Conservation (phyloP, 2,113 vertebrate species). For the Xiphophorus hellerii region DNA sequence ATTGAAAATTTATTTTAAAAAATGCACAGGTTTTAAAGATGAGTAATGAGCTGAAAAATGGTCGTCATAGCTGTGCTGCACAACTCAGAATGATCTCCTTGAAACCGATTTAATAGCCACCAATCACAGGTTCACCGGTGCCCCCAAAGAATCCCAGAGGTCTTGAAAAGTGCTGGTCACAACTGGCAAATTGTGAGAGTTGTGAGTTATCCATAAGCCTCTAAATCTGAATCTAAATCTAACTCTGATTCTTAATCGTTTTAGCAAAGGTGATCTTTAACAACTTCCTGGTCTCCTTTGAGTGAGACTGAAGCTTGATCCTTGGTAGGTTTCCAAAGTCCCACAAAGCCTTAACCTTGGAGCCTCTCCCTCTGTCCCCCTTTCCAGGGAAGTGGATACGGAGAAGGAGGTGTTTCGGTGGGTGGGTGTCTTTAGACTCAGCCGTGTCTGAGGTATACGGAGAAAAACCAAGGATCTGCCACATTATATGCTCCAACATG, state of each 20-base stretch:
- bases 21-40: background rate
- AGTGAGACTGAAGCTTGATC: slow-evolving; percentile 62
- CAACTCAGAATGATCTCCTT: background rate
- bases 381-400: slow-evolving; percentile 22
- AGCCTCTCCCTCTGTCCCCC: slow-evolving; percentile 53
- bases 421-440: slow-evolving; percentile 10
- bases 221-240: slow-evolving; percentile 29
- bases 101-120: background rate
- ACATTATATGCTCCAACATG: slow-evolving; percentile 98
- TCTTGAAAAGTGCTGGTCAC: too few relatives aligned
- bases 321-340: slow-evolving; percentile 77
- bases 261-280: slow-evolving; percentile 70
- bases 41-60: background rate
- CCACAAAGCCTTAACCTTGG: slow-evolving; percentile 90
- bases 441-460: slow-evolving; percentile 65
- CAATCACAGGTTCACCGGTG: background rate
- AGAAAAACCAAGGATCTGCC: slow-evolving; percentile 80
- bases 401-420: slow-evolving; percentile 44
- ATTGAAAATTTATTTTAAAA: background rate
- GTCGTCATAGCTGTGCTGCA: too few relatives aligned
- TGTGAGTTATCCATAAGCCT: slow-evolving; percentile 9
- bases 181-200: background rate
- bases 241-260: slow-evolving; percentile 61
- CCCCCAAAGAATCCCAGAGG: too few relatives aligned
- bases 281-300: slow-evolving; percentile 58